Base-by-base conservation (phyloP, 2,797 vertebrate species). In the Sebastes kiyomatsui region DNA sequence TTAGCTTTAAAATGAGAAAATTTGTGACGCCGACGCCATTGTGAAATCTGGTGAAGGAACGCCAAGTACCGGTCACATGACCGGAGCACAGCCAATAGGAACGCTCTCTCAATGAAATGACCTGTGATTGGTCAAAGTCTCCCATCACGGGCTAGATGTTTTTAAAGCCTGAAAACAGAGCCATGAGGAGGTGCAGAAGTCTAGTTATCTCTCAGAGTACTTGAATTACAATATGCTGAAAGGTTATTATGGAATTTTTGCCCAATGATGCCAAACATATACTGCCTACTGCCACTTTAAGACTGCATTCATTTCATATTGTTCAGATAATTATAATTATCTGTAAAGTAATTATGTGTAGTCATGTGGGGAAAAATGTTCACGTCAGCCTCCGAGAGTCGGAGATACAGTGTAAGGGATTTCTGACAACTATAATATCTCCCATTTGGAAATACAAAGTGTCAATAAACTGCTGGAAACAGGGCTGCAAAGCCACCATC, bases 271-370 rank as follows among this genome's bases (percentile, higher is more conserved):
- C 0, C 0, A 38, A 38, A 38, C 0, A 38, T 38, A 38, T 38
- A 6, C 35, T 38, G 35, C 13, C 35, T 38, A 38, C 35, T 38
- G 35, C 35, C 0, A 0, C 35, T 38, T 38, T 46, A 56, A 56
- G 0, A 0, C 55, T 22, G n/a, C 2, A 0, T 59, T 27, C 0
- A 28, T 27, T 1, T 28, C 23, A 16, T 42, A 42, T 42, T 42
- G 6, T 42, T 42, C 38, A 16, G 38, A 42, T 42, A 1, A 58
- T 25, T 16, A 20, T 14, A 38, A 38, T 38, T 38, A 38, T 14
- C 35, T 38, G 35, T 14, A 38, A 38, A 38, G 38, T 55, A 0
- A 12, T 25, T 55, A 55, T 55, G 54, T 55, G 9, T 22, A 3
- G 10, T 11, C n/a, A 55, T 55, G 54, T 56, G 54, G 22, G 2